These are phyloP conservation scores for Cervus canadensis DNA, from an alignment of 2,113 vertebrate genomes.

Conservation along the genomic window DNA sequence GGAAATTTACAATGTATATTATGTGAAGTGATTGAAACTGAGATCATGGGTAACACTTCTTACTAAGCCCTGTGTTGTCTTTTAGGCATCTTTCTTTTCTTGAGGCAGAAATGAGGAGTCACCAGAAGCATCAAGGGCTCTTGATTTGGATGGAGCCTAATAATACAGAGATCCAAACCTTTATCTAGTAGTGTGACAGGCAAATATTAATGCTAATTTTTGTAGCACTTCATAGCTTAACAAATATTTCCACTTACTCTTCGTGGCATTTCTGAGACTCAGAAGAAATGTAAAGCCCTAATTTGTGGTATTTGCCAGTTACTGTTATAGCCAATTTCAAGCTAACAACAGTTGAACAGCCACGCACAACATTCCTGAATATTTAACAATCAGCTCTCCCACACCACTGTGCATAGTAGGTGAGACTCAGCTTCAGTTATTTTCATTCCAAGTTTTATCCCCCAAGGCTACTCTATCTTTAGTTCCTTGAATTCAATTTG, in stretches of 20 bases:
- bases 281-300: background rate
- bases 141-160: background rate
- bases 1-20: background rate
- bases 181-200: background rate
- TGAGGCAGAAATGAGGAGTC: background rate
- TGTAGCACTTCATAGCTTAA: background rate
- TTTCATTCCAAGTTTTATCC: background rate
- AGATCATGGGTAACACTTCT: background rate
- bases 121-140: background rate
- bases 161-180: background rate
- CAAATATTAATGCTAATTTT: background rate
- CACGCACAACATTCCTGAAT: background rate
- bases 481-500: background rate
- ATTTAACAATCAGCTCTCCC: background rate
- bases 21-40: background rate
- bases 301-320: background rate
- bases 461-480: background rate
- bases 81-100: background rate
- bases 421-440: background rate
- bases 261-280: background rate
- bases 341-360: background rate
- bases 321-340: background rate
- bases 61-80: background rate
- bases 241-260: background rate
- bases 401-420: background rate